These are phyloP conservation scores for Megathymus violae DNA, from an alignment of 1,140 invertebrate species.

Conservation along the genomic window DNA sequence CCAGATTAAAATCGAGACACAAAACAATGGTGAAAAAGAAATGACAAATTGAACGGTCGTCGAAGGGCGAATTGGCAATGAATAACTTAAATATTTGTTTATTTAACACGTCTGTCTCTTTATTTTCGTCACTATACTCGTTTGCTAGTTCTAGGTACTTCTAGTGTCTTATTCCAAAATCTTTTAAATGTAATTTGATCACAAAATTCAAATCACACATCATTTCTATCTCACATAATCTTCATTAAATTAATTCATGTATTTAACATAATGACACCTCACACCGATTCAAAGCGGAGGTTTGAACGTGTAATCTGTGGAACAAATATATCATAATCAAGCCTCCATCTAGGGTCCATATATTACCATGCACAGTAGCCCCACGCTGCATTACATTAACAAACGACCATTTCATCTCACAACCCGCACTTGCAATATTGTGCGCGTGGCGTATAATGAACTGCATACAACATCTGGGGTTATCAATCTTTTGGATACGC, in stretches of 20 bases:
- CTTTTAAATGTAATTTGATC: not conserved
- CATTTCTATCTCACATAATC: conserved; percentile 6
- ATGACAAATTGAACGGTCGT: conserved; percentile 6
- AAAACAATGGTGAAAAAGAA: conserved; percentile 4
- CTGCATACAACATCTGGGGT: conserved; percentile 24
- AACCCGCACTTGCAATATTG: conserved; percentile 13
- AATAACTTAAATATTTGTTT: not conserved
- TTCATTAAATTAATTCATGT: conserved; percentile 26
- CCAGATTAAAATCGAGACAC: conserved; percentile 7
- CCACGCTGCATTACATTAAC: conserved; percentile 42
- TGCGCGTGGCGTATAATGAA: conserved; percentile 21
- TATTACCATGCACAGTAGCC: conserved; percentile 39
- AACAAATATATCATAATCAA: conserved; percentile 56
- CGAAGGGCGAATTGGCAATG: too few species aligned
- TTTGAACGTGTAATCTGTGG: conserved; percentile 40
- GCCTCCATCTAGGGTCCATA: conserved; percentile 48
- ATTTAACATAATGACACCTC: conserved; percentile 43
- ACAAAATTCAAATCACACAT: conserved; percentile 1
- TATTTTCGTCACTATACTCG: too few species aligned
- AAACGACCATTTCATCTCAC: conserved; percentile 18
- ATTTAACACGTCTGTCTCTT: too few species aligned
- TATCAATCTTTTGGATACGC: conserved; percentile 30
- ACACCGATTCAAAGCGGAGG: conserved; percentile 33
- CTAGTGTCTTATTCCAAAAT: too few species aligned
- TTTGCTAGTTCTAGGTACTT: too few species aligned